phyloP scores from a whole-genome alignment of 2,888 invertebrate genomes.

The Dinocampus coccinellae region DNA sequence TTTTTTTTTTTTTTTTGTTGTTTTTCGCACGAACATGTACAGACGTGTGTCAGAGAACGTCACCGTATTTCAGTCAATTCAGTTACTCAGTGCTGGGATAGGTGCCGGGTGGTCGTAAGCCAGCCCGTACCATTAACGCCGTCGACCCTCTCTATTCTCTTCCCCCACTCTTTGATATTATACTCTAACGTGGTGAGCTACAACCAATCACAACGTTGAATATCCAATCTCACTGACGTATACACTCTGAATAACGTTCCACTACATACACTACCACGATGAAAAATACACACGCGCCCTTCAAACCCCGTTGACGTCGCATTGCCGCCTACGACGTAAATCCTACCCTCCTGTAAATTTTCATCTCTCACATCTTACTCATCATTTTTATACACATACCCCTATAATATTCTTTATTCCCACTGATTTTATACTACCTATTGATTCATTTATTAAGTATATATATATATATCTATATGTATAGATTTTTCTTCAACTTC shows the following conservation, averaged over 20 bases:
- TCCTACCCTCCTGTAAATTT: conserved; percentile 6
- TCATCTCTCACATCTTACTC: background rate
- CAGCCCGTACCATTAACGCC: background rate
- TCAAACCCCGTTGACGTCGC: conserved; percentile 20
- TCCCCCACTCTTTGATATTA: background rate
- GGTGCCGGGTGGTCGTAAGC: background rate
- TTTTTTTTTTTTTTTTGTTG: too few species aligned
- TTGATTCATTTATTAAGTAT: too few species aligned
- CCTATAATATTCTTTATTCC: too few species aligned
- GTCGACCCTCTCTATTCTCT: background rate
- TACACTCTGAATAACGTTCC: background rate
- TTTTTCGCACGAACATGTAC: too few species aligned
- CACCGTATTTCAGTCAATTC: too few species aligned
- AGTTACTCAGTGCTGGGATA: too few species aligned
- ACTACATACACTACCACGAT: conserved; percentile 3
- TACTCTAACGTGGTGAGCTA: background rate
- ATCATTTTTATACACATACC: background rate
- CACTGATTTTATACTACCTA: background rate
- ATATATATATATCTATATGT: too few species aligned
- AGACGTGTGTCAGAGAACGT: too few species aligned
- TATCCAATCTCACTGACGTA: background rate
- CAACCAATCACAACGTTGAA: background rate
- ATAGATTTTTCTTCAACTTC: too few species aligned
- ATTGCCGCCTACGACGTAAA: conserved; percentile 11
- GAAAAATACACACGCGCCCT: conserved; percentile 18